These are phyloP conservation scores for Daboia siamensis DNA, from an alignment of 2,113 vertebrate species.

Conservation along the genomic window DNA sequence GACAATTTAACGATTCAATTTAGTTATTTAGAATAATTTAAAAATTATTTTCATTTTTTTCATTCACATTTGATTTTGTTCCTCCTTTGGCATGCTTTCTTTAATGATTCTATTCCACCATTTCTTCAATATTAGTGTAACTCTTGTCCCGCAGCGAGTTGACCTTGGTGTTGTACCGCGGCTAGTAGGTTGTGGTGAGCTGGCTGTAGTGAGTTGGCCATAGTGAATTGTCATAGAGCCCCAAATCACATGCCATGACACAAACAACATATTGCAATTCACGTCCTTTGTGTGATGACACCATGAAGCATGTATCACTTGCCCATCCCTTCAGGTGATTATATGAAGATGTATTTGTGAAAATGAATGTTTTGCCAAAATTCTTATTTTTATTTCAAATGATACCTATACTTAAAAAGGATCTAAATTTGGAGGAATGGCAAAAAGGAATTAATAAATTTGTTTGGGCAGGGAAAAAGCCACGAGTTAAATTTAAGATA, in stretches of 20 bases:
- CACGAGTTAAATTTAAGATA: too few relatives aligned
- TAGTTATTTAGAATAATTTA: not conserved
- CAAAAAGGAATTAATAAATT: too few relatives aligned
- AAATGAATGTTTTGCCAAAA: too few relatives aligned
- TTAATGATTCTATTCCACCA: not conserved
- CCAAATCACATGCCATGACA: not conserved
- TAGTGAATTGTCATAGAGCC: not conserved
- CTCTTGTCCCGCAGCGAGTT: not conserved
- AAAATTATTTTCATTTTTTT: not conserved
- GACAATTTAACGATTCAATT: not conserved
- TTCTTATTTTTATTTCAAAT: too few relatives aligned
- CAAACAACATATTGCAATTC: not conserved
- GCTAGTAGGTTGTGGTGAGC: not conserved
- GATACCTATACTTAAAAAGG: too few relatives aligned
- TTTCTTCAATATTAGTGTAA: not conserved
- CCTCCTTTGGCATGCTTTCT: not conserved
- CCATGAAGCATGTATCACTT: not conserved
- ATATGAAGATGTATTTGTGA: not conserved
- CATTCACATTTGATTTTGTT: not conserved
- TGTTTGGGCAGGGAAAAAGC: too few relatives aligned
- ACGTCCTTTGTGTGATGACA: not conserved
- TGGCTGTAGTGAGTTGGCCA: not conserved
- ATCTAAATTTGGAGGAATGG: too few relatives aligned
- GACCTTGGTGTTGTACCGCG: not conserved
- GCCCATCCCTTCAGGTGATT: not conserved